Evolutionary conservation across 2,113 vertebrate genomes (phyloP), one percentile per base, ranked within the genome.

Genomic region (Dromas ardeola): DNA sequence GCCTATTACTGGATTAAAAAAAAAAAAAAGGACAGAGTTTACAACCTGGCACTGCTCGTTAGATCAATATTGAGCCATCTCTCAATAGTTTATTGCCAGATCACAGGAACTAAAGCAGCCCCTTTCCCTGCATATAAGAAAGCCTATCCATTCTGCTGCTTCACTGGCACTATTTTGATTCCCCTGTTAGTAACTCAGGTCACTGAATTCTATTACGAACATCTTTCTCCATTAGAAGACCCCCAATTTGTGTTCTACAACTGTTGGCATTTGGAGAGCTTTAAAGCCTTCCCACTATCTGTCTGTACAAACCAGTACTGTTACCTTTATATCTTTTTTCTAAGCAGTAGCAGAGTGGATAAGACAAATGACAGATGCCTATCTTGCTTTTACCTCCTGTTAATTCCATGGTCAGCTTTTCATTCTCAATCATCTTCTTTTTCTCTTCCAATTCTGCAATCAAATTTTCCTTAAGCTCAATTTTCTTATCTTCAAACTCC

Each of bases 391-490:
- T 98, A 99, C 99, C 99, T 96, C 99, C 99, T 4, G 99, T 99
- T 96, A 99, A 98, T 96, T 99, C 99, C 99, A 99, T 99, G 30
- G 99, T 99, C 85, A 99, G 96, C 94, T 99, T 99, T 92, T 99
- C 99, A 34, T 99, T 99, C 97, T 99, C 99, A 15, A 99, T 99
- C 99, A 99, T 99, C 97, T 99, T 99, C 96, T 99, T 99, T 90
- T 99, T 99, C 97, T 99, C 99, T 95, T 99, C 99, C 88, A 99
- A 95, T 93, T 99, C 99, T 0, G 99, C 99, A 69, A 99, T 99
- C 89, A 99, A 90, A 87, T 99, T 99, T 96, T 99, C 99, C 96
- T 99, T 99, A 85, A 99, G 98, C 72, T 99, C 99, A 47, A 99
- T 99, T 97, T 99, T 99, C 98, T 99, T 99, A 97, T 99, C 99